Evolutionary conservation across 2,113 vertebrate species (phyloP).

Genomic region (Micromys minutus): DNA sequence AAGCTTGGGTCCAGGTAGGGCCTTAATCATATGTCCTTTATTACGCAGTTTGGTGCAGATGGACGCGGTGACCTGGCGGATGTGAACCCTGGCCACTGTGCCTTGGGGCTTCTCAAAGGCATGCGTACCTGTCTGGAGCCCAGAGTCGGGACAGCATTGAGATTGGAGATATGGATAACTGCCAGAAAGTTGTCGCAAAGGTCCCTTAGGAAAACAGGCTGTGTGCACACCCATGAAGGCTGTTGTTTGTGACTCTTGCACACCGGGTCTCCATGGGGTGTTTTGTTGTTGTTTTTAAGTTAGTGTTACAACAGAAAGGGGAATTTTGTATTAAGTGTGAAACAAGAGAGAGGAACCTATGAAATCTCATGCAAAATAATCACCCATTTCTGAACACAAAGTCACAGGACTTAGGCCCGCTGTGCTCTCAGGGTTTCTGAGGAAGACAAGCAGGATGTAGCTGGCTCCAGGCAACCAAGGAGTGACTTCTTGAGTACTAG

Average conservation of each 20-base stretch:
- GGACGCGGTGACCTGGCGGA: too few species aligned
- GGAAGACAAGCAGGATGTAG: not conserved
- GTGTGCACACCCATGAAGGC: not conserved
- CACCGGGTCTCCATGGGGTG: not conserved
- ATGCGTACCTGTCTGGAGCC: not conserved
- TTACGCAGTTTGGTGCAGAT: too few species aligned
- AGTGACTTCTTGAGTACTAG: not conserved
- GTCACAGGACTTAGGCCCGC: not conserved
- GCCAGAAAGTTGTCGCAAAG: not conserved
- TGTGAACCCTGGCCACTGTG: not conserved
- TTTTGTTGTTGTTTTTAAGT: not conserved
- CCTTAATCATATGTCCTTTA: not conserved
- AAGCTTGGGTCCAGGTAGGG: not conserved
- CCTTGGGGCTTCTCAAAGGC: not conserved
- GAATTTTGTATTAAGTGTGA: not conserved
- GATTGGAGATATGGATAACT: not conserved
- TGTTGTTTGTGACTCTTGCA: not conserved
- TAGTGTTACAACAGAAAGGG: not conserved
- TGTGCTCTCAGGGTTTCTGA: not conserved
- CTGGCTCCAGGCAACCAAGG: not conserved
- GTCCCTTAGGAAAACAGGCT: not conserved
- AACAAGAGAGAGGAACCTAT: not conserved
- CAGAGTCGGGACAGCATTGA: not conserved
- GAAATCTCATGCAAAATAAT: not conserved
- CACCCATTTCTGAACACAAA: not conserved